A percentile compares a stretch with the other conserved stretches of the same genome.
Conservation (phyloP, 2,797 vertebrate species). For the Lepilemur ruficaudatus region DNA sequence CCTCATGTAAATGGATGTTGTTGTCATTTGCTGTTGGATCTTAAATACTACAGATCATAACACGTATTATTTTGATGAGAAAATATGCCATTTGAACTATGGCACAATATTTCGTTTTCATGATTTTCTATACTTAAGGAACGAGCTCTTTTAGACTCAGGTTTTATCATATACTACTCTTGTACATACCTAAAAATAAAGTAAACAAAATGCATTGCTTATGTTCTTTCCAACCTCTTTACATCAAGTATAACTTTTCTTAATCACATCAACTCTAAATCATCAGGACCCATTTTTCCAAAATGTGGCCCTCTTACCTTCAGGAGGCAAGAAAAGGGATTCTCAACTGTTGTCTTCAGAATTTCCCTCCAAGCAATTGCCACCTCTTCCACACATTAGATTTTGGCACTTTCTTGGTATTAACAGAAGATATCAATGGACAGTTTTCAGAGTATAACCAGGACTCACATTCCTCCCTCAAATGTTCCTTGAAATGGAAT, state of each 20-base stretch:
- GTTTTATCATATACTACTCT: neutral
- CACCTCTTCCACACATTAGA: too few species aligned
- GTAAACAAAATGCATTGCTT: neutral
- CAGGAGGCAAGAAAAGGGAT: neutral
- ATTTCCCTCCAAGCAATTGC: neutral
- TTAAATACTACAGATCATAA: too few species aligned
- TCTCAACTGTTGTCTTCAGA: neutral
- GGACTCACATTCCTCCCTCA: neutral
- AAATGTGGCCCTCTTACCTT: neutral
- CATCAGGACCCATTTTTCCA: neutral
- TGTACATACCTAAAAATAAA: neutral
- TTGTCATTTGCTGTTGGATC: neutral
- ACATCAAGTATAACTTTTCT: neutral
- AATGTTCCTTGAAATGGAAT: fast-evolving
- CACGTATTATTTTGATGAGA: neutral
- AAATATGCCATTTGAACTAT: neutral
- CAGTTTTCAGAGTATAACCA: neutral
- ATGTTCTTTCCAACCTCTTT: neutral
- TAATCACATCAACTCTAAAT: neutral
- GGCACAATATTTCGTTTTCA: neutral
- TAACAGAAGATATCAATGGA: neutral
- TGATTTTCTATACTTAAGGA: neutral
- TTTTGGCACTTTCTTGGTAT: neutral
- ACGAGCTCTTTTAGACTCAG: neutral
- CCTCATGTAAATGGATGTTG: neutral